Percentiles rank a stretch among this genome's conserved stretches.
Conservation (phyloP, 2,888 invertebrate genomes). For the Lithophane ornitopus region DNA sequence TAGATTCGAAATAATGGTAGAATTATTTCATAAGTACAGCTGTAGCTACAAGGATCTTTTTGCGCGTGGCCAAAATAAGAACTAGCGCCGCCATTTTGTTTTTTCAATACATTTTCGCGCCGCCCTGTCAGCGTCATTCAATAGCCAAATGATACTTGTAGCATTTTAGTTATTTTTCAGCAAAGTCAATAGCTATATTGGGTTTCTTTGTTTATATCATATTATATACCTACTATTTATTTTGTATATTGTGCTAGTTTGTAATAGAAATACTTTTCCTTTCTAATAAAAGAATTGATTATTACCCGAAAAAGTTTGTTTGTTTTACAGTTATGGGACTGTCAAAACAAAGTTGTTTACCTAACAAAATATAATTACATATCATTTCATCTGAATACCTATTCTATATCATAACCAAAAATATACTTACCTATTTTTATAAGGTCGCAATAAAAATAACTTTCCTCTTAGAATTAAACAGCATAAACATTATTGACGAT, state of each 20-base stretch:
- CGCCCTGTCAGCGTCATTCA: too few relatives aligned
- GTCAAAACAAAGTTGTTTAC: not conserved
- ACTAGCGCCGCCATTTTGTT: too few relatives aligned
- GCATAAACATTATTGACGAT: not conserved
- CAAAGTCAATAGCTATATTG: too few relatives aligned
- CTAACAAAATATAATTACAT: not conserved
- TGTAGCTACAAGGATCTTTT: not conserved
- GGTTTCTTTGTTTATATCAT: not conserved
- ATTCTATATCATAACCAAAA: not conserved
- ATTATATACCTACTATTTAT: not conserved
- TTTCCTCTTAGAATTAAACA: not conserved
- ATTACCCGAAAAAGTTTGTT: not conserved
- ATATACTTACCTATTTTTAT: not conserved
- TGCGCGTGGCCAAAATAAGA: too few relatives aligned
- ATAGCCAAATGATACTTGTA: too few relatives aligned
- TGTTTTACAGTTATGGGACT: not conserved
- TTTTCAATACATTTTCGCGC: too few relatives aligned
- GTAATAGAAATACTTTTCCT: not conserved
- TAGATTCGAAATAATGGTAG: not conserved
- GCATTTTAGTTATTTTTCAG: too few relatives aligned
- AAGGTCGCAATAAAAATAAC: constrained; percentile 2
- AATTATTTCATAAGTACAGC: not conserved
- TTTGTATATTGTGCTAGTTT: not conserved
- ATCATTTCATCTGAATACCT: not conserved
- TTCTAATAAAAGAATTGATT: not conserved